Evolutionary conservation across 2,888 invertebrate genomes (phyloP).

Genomic region (Stenurella melanura): DNA sequence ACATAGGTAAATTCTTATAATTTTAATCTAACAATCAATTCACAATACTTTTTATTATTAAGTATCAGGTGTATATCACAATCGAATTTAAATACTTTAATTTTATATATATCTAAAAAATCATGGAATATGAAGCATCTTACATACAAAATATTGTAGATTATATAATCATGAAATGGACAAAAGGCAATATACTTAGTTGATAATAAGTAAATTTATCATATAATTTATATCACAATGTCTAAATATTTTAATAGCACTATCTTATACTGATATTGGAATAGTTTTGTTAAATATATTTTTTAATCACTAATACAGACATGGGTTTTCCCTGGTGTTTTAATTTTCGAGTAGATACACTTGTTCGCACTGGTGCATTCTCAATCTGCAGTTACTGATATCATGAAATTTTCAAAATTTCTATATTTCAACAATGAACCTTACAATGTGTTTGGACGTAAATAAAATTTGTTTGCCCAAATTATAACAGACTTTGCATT

Average conservation of each 20-base stretch:
- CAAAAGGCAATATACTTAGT: neutral
- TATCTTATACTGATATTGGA: constrained; percentile 14
- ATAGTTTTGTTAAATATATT: constrained; percentile 1
- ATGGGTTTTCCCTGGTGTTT: too few relatives aligned
- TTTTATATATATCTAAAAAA: constrained; percentile 9
- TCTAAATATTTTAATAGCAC: neutral
- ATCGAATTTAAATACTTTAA: constrained; percentile 7
- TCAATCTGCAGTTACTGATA: too few relatives aligned
- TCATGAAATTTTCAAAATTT: too few relatives aligned
- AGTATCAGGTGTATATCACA: constrained; percentile 29
- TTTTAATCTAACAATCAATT: constrained; percentile 18
- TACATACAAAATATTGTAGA: constrained; percentile 3
- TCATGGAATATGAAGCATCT: constrained; percentile 21
- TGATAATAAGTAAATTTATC: neutral
- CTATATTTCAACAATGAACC: too few relatives aligned
- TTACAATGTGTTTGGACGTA: too few relatives aligned
- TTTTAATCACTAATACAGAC: neutral
- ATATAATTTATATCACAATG: constrained; percentile 24
- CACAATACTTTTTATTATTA: constrained; percentile 34
- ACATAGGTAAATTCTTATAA: constrained; percentile 28
- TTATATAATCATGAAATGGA: neutral
- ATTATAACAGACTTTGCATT: too few relatives aligned
- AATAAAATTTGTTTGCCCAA: too few relatives aligned
- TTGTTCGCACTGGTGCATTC: too few relatives aligned
- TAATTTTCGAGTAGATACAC: too few relatives aligned